A percentile compares a stretch with the other conserved stretches of the same genome.
These are phyloP conservation scores for Endotricha flammealis DNA, from an alignment of 2,888 invertebrate genomes.

Conservation along the genomic window DNA sequence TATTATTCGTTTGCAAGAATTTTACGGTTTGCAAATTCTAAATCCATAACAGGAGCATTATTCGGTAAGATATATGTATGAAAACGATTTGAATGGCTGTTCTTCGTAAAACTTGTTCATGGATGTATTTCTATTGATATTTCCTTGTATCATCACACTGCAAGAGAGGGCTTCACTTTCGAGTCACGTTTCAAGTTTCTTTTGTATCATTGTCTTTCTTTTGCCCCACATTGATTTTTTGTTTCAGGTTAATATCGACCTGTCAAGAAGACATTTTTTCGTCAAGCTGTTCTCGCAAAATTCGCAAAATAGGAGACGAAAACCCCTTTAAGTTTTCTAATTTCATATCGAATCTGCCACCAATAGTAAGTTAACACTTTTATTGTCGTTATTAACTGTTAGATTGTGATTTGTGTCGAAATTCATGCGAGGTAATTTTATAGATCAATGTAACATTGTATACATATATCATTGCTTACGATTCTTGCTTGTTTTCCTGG, in stretches of 20 bases:
- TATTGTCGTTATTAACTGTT: conserved; percentile 8
- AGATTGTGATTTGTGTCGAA: neutral
- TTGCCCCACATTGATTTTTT: conserved; percentile 67
- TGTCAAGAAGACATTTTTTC: conserved; percentile 76
- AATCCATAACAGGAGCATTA: conserved; percentile 11
- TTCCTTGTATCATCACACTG: conserved; percentile 28
- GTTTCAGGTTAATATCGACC: conserved; percentile 77
- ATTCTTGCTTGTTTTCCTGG: neutral
- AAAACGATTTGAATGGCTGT: conserved; percentile 17
- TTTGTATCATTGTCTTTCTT: conserved; percentile 26
- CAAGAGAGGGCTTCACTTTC: conserved; percentile 18
- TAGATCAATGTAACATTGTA: neutral
- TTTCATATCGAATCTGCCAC: conserved; percentile 77
- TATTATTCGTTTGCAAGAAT: conserved; percentile 25
- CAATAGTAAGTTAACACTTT: conserved; percentile 57
- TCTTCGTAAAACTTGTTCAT: conserved; percentile 10
- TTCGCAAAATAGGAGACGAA: conserved; percentile 78
- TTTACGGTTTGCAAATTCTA: conserved; percentile 15
- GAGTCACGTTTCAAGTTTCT: conserved; percentile 15
- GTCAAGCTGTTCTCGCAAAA: conserved; percentile 60
- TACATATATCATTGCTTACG: neutral
- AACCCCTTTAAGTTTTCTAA: conserved; percentile 75
- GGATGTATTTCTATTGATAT: conserved; percentile 18
- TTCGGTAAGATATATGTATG: conserved; percentile 16
- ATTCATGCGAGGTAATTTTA: neutral